Evolutionary conservation across 35 echinoderm and acorn worm species (phyloP).

Genomic region (Anneissia japonica): DNA sequence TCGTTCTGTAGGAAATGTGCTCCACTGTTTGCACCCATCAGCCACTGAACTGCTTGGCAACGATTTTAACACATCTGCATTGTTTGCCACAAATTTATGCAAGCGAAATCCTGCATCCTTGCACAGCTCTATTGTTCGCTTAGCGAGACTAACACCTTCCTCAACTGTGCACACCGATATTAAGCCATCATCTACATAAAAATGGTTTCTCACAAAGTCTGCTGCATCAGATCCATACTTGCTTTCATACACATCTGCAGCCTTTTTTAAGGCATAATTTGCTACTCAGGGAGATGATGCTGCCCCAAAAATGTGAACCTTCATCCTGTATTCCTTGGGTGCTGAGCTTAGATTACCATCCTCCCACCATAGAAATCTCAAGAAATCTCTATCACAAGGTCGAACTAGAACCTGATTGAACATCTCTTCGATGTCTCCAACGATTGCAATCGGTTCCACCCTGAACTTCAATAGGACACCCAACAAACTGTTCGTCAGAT

Average conservation of each 20-base stretch:
- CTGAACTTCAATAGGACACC: conserved; percentile 29
- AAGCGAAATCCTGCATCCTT: conserved; percentile 38
- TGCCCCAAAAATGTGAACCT: neutral
- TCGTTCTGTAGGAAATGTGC: conserved; percentile 32
- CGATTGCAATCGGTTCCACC: conserved; percentile 22
- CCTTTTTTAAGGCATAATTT: neutral
- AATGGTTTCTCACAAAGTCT: neutral
- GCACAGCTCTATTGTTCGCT: neutral
- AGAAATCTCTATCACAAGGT: conserved; percentile 19
- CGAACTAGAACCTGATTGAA: conserved; percentile 7
- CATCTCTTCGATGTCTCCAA: conserved; percentile 39
- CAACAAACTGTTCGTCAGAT: conserved; percentile 15
- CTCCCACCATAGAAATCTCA: conserved; percentile 41
- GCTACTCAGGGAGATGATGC: neutral
- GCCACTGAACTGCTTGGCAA: conserved; percentile 12
- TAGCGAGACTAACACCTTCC: conserved; percentile 18
- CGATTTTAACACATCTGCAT: conserved; percentile 9
- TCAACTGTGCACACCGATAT: conserved; percentile 28
- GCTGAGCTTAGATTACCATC: conserved; percentile 1
- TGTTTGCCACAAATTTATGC: conserved; percentile 52
- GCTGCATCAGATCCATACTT: neutral
- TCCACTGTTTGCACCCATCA: neutral
- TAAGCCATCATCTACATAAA: conserved; percentile 75
- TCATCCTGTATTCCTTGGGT: conserved; percentile 42
- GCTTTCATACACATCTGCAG: neutral